phyloP scores from a whole-genome alignment of 53 echinoderm and acorn worm genomes.

The Patiria pectinifera region DNA sequence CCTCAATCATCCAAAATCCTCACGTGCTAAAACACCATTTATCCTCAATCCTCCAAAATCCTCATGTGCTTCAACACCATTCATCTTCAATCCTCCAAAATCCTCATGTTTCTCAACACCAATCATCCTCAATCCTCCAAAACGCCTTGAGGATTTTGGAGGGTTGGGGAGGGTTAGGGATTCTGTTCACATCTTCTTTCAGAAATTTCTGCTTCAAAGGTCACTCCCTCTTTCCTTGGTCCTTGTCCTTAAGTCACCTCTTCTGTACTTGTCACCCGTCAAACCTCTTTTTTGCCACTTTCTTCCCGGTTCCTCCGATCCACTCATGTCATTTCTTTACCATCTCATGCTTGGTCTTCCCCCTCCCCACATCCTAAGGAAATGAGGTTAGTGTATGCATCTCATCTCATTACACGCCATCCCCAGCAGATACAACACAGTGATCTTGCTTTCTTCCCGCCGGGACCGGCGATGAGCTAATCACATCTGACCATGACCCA shows the following conservation, averaged over 20 bases:
- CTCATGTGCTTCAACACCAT: no score
- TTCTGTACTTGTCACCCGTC: background rate
- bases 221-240: conserved; percentile 26
- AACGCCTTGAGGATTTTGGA: no score
- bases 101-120: no score
- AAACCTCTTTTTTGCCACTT: background rate
- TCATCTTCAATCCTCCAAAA: no score
- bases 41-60: no score
- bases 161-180: no score
- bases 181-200: background rate
- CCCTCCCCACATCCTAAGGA: conserved; percentile 2
- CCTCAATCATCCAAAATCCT: no score
- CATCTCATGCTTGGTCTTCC: conserved; percentile 31
- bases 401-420: conserved; percentile 52
- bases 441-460: conserved; percentile 35
- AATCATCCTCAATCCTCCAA: no score
- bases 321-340: background rate
- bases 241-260: background rate
- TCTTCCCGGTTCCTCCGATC: background rate
- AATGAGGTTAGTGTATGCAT: conserved; percentile 66
- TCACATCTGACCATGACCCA: conserved; percentile 70
- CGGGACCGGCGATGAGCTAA: conserved; percentile 52
- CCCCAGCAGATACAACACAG: conserved; percentile 47
- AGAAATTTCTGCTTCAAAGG: background rate
- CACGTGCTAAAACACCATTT: no score